Evolutionary conservation across 2,888 invertebrate species (phyloP).

Genomic region (Drosophila eohydei): DNA sequence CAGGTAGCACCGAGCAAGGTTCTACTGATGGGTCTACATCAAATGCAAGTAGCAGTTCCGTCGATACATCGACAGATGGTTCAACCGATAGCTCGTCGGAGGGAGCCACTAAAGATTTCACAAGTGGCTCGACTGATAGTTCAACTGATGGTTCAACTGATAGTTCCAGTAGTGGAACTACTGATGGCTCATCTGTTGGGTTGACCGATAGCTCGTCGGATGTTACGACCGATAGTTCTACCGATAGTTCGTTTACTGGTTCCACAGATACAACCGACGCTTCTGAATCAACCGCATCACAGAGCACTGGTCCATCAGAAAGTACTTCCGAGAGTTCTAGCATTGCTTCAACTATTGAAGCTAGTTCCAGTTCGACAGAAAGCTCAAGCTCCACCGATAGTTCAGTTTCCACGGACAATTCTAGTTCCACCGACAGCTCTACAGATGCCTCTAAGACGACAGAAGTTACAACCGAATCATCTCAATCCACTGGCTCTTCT

Average conservation of each 20-base stretch:
- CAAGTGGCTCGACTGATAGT: conserved; percentile 30
- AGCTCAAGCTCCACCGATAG: conserved; percentile 18
- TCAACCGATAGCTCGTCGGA: conserved; percentile 22
- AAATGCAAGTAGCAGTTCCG: conserved; percentile 21
- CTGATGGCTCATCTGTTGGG: conserved; percentile 26
- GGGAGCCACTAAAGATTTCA: neutral
- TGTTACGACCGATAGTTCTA: conserved; percentile 11
- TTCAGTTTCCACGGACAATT: conserved; percentile 14
- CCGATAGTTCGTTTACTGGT: conserved; percentile 9
- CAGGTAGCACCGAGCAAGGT: conserved; percentile 15
- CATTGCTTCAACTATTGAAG: conserved; percentile 17
- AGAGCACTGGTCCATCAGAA: conserved; percentile 32
- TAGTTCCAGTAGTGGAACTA: neutral
- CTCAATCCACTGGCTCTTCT: neutral
- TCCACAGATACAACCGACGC: conserved; percentile 21
- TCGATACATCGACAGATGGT: conserved; percentile 18
- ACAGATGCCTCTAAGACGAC: conserved; percentile 12
- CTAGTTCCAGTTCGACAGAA: conserved; percentile 30
- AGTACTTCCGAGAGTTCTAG: conserved; percentile 25
- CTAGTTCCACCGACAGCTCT: conserved; percentile 12
- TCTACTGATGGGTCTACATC: conserved; percentile 25
- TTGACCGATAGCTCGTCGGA: conserved; percentile 22
- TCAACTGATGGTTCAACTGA: conserved; percentile 8
- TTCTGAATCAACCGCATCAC: conserved; percentile 21
- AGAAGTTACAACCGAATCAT: conserved; percentile 7